Evolutionary conservation across 2,797 vertebrate species (phyloP), one percentile per base, ranked within the genome.

Genomic region (Myotis vivesi): DNA sequence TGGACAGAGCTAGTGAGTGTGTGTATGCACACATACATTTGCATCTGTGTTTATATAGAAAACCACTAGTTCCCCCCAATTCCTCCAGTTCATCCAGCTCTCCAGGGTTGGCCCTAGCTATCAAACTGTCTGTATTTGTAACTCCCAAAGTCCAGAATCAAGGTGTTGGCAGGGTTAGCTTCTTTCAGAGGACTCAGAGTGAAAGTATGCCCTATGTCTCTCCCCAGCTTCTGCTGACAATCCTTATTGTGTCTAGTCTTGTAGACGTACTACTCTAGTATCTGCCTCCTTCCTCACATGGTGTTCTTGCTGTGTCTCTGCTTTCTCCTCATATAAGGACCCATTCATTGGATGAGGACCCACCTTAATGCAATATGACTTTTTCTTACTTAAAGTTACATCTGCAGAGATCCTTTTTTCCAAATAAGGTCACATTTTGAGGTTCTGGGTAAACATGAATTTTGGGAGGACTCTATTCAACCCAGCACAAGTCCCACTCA

Each of bases 201-300:
- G 57, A 64, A 28, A 25, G 28, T 55, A 44, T 44, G 44, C 36
- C 1, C 5, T 0, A 69, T 33, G 38, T 7, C 46, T 23, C 33
- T 33, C 3, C 41, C n/a, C 8, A 36, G 66, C 51, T 30, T 71
- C 76, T 59, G n/a, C n/a, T 15, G 88, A 15, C 22, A 22, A 28
- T 20, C 12, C 66, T 73, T 57, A 41, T 12, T 11, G 0, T 16
- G 22, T 19, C 46, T 36, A 10, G 22, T 23, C 68, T 17, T 16
- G 28, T 7, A n/a, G 12, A 79, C 0, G 0, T 6, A 3, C 17
- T 36, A n/a, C 20, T 68, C 12, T 6, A 12, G 23, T 20, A 17
- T 38, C 41, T 30, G 8, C 41, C 41, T 49, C 66, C 64, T 6
- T 71, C 38, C 3, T 20, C 64, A 80, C 11, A 11, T n/a, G 28